Percentiles rank a stretch among this genome's conserved stretches.
Evolutionary conservation across 2,888 invertebrate genomes (phyloP).

Genomic region (Nipponacmea schrenckii): DNA sequence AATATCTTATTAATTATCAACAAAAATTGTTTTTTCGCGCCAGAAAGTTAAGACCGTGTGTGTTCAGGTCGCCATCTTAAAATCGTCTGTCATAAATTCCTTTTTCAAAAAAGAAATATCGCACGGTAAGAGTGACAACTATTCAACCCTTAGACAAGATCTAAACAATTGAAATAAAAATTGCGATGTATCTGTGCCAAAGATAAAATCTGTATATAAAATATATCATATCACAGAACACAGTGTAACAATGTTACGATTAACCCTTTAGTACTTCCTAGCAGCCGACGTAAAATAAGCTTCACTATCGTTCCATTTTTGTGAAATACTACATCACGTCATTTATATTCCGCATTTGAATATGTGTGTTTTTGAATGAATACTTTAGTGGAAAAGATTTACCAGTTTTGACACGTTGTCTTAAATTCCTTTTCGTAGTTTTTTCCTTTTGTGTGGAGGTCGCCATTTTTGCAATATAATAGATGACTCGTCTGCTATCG

Average conservation of each 20-base stretch:
- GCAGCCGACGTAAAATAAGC: constrained; percentile 20
- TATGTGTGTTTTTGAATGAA: neutral
- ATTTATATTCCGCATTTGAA: neutral
- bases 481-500: constrained; percentile 38
- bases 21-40: constrained; percentile 12
- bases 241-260: constrained; percentile 7
- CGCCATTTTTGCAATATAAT: constrained; percentile 33
- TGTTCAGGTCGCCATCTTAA: constrained; percentile 34
- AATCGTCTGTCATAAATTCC: constrained; percentile 33
- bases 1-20: no score
- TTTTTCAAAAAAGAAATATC: neutral
- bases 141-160: no score
- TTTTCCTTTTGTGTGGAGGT: constrained; percentile 35
- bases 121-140: no score
- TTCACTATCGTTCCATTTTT: neutral
- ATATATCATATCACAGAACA: no score
- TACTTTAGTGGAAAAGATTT: neutral
- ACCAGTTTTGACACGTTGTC: constrained; percentile 15
- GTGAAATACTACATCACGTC: neutral
- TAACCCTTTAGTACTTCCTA: constrained; percentile 9
- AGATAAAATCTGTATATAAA: no score
- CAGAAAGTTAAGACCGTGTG: constrained; percentile 17
- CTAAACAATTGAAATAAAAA: no score
- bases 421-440: constrained; percentile 26
- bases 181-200: no score